Percentiles rank a stretch among this genome's conserved stretches.
phyloP scores from a whole-genome alignment of 1,140 invertebrate genomes.

The Euborellia annulipes region DNA sequence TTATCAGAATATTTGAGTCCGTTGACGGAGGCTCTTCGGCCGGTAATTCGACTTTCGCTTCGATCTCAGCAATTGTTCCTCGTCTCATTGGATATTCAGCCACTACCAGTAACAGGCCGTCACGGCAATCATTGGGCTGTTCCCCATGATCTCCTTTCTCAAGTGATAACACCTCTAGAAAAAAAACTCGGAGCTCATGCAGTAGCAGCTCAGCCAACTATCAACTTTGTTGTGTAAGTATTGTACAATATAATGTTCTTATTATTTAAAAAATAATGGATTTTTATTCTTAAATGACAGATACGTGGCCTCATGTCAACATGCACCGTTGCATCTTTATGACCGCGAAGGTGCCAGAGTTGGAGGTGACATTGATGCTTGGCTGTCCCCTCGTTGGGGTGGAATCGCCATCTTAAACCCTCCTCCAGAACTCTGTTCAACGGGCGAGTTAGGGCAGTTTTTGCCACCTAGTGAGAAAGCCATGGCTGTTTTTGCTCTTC shows the following conservation, averaged over 20 bases:
- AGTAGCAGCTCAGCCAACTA: too few relatives aligned
- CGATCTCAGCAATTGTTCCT: constrained; percentile 79
- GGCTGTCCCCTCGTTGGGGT: constrained; percentile 84
- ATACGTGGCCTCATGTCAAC: constrained; percentile 57
- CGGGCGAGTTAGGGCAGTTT: too few relatives aligned
- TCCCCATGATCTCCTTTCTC: constrained; percentile 43
- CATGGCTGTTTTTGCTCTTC: constrained; percentile 64
- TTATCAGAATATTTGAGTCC: constrained; percentile 55
- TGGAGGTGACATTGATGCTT: constrained; percentile 39
- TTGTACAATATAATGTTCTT: too few relatives aligned
- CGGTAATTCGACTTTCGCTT: constrained; percentile 54
- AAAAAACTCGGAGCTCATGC: constrained; percentile 68
- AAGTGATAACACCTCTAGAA: constrained; percentile 66
- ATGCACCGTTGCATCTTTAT: constrained; percentile 58
- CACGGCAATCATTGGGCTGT: constrained; percentile 41
- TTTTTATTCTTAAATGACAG: too few relatives aligned
- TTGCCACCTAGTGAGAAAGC: constrained; percentile 27
- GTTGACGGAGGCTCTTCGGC: constrained; percentile 44
- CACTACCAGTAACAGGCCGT: constrained; percentile 36
- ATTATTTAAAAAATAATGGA: too few relatives aligned
- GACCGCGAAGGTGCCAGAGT: constrained; percentile 24
- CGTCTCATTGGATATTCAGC: constrained; percentile 52
- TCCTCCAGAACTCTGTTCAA: too few relatives aligned
- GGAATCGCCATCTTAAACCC: too few relatives aligned
- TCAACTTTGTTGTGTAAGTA: too few relatives aligned